phyloP scores from a whole-genome alignment of 2,888 invertebrate genomes.

The Alcis repandata region DNA sequence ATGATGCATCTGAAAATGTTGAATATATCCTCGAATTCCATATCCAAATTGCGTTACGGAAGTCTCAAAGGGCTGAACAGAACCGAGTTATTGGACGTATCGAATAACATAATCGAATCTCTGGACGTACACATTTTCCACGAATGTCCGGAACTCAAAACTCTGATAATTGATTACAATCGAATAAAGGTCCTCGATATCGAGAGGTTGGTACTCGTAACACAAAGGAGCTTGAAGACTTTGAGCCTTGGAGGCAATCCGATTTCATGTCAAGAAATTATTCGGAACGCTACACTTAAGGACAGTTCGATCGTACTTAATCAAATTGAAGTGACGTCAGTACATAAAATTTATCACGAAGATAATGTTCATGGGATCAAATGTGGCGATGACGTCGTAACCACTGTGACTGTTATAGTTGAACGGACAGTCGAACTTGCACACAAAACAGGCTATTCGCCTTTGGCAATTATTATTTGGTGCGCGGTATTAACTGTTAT shows the following conservation, averaged over 20 bases:
- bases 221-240: slow-evolving; percentile 62
- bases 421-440: slow-evolving; percentile 15
- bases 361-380: slow-evolving; percentile 79
- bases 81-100: slow-evolving; percentile 72
- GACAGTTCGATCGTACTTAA: slow-evolving; percentile 50
- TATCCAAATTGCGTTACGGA: slow-evolving; percentile 69
- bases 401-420: slow-evolving; percentile 34
- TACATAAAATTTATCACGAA: slow-evolving; percentile 76
- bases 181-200: slow-evolving; percentile 69
- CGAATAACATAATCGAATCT: slow-evolving; percentile 65
- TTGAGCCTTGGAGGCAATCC: slow-evolving; percentile 79
- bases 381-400: slow-evolving; percentile 64
- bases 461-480: slow-evolving; percentile 43
- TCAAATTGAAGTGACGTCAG: slow-evolving; percentile 70
- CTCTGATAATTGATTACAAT: slow-evolving; percentile 75
- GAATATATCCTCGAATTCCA: slow-evolving; percentile 70
- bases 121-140: slow-evolving; percentile 75
- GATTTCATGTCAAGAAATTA: slow-evolving; percentile 73
- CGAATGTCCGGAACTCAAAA: slow-evolving; percentile 70
- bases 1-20: slow-evolving; percentile 69
- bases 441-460: slow-evolving; percentile 31
- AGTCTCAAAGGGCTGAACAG: slow-evolving; percentile 72
- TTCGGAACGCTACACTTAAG: slow-evolving; percentile 55
- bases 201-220: slow-evolving; percentile 61
- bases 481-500: slow-evolving; percentile 33